Evolutionary conservation across 2,113 vertebrate species (phyloP), one percentile per base, ranked within the genome.

Genomic region (Oxyura jamaicensis): DNA sequence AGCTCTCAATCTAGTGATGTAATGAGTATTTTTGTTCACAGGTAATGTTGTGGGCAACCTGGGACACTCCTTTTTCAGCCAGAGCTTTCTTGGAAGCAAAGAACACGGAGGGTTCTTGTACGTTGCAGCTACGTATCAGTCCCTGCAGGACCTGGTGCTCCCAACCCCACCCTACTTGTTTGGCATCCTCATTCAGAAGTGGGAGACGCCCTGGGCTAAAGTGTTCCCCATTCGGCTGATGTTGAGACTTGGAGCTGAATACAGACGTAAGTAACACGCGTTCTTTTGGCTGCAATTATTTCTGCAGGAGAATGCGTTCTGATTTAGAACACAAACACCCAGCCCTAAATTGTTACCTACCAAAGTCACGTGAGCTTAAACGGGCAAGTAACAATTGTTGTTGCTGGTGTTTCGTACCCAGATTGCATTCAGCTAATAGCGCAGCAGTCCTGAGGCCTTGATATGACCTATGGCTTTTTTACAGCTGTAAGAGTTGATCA

Each of bases 131-230:
- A 99, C 99, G 12, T 99, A 99, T 98, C 99, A 99, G 98, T 99
- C 99, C 36, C 96, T 99, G 78, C 99, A 99, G 97, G 99, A 99
- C 96, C 98, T 99, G 92, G 98, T 99, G 85, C 98, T 99, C 87
- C 99, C 99, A 82, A 98, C 98, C 93, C 98, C 99, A 13, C 99
- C 99, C 2, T 99, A 99, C 97, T 97, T 99, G 96, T 99, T 99
- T 80, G 99, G 99, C 62, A 98, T 99, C 97, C 98, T 99, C 85
- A 98, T 99, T 94, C 99, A 99, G 98, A 99, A 99, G 96, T 99
- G 99, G 99, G 99, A 99, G 97, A 99, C 99, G 56, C 99, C 99
- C 72, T 99, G 99, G 99, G 99, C 99, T 94, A 99, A 99, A 89
- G 99, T 99, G 77, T 99, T 99, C 97, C 99, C 99, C 86, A 99